A percentile compares a stretch with the other conserved stretches of the same genome.
These are phyloP conservation scores for Tringa solitaria DNA, from an alignment of 2,113 vertebrate species.

Conservation along the genomic window DNA sequence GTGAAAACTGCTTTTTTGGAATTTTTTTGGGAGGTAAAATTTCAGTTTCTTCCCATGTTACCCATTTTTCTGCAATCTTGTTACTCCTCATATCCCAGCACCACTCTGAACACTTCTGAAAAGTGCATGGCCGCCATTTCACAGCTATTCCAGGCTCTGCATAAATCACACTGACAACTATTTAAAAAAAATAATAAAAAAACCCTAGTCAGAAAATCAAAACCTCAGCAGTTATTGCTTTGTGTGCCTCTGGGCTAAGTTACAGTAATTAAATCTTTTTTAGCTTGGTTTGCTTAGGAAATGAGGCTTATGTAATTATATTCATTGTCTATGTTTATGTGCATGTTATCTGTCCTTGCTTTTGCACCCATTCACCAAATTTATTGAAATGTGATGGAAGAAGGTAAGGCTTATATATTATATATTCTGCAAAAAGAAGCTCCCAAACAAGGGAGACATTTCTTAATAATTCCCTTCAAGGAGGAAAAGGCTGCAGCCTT, in stretches of 20 bases:
- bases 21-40: neutral
- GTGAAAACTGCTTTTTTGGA: neutral
- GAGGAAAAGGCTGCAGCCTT: neutral
- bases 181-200: neutral
- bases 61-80: neutral
- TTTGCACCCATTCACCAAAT: neutral
- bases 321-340: neutral
- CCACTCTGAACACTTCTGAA: neutral
- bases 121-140: neutral
- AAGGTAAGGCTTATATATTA: neutral
- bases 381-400: neutral
- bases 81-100: neutral
- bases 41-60: neutral
- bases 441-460: neutral
- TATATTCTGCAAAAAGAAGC: neutral
- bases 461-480: neutral
- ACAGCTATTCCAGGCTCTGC: neutral
- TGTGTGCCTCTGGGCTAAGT: neutral
- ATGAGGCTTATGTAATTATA: neutral
- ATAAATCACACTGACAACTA: conserved; percentile 27
- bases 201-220: neutral
- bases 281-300: conserved; percentile 5
- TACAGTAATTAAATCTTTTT: conserved; percentile 20
- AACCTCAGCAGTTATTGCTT: conserved; percentile 34
- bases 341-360: neutral